Evolutionary conservation across 2,888 invertebrate genomes (phyloP).

Genomic region (Nematopogon swammerdamellus): DNA sequence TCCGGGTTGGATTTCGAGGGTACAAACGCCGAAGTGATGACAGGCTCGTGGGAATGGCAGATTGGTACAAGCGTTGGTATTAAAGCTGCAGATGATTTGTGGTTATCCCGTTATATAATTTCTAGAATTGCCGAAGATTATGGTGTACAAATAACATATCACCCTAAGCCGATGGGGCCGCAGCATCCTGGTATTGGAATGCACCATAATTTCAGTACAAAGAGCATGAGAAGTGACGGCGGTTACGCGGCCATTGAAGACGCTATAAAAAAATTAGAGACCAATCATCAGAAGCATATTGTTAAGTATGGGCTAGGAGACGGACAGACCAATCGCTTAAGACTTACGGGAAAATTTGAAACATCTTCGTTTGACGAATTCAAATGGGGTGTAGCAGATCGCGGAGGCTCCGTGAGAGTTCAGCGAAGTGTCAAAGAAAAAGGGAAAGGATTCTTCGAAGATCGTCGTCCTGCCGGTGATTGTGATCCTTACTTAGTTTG

Average conservation of each 20-base stretch:
- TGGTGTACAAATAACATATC: constrained; percentile 66
- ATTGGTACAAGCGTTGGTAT: constrained; percentile 89
- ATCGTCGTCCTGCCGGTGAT: constrained; percentile 86
- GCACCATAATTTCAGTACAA: constrained; percentile 89
- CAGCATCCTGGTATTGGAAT: constrained; percentile 87
- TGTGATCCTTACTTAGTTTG: constrained; percentile 76
- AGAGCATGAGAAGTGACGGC: constrained; percentile 74
- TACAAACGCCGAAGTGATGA: constrained; percentile 97
- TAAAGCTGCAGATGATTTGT: constrained; percentile 76
- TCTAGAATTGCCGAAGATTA: constrained; percentile 84
- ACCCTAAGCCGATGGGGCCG: constrained; percentile 73
- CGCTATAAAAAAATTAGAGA: constrained; percentile 87
- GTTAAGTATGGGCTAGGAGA: constrained; percentile 86
- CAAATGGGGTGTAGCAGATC: constrained; percentile 83
- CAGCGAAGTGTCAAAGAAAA: constrained; percentile 85
- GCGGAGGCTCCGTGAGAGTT: constrained; percentile 89
- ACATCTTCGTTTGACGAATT: constrained; percentile 94
- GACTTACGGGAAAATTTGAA: constrained; percentile 92
- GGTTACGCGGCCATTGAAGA: constrained; percentile 74
- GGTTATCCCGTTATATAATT: constrained; percentile 81
- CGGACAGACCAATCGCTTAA: constrained; percentile 89
- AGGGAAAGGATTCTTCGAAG: constrained; percentile 91
- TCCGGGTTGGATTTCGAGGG: constrained; percentile 91
- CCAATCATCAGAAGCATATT: constrained; percentile 89
- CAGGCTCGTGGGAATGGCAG: constrained; percentile 87